Evolutionary conservation across 2,797 vertebrate species (phyloP).

Genomic region (Anisognathus igniventris): DNA sequence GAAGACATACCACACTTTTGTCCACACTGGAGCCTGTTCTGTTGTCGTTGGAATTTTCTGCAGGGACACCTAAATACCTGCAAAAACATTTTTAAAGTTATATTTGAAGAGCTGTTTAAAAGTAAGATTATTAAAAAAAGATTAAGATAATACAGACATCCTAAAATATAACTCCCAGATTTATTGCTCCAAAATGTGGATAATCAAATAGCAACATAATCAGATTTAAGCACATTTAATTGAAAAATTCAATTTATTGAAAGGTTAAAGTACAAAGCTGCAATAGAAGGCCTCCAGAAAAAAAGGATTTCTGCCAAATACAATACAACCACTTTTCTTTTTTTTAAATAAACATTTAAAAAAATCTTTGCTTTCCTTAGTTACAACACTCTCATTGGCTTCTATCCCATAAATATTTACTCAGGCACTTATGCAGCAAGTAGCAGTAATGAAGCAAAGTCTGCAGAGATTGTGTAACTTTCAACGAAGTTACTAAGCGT

Average conservation of each 20-base stretch:
- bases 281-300: neutral
- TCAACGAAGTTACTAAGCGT: neutral
- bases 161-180: neutral
- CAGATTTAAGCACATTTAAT: neutral
- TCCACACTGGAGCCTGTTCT: slow-evolving; percentile 86
- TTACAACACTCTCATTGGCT: slow-evolving; percentile 34
- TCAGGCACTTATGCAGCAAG: slow-evolving; percentile 20
- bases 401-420: slow-evolving; percentile 54
- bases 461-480: neutral
- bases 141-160: neutral
- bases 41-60: slow-evolving; percentile 88
- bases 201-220: neutral
- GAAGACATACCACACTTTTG: slow-evolving; percentile 89
- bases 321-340: neutral
- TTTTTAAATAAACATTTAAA: neutral
- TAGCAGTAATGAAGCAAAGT: neutral
- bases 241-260: neutral
- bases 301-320: slow-evolving; percentile 4
- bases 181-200: neutral
- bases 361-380: slow-evolving; percentile 1
- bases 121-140: neutral
- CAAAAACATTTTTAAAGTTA: slow-evolving; percentile 9
- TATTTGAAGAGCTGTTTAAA: neutral
- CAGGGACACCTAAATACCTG: slow-evolving; percentile 81
- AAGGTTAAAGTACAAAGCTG: neutral